These are phyloP conservation scores for Silurus meridionalis DNA, from an alignment of 2,113 vertebrate genomes.

Conservation along the genomic window DNA sequence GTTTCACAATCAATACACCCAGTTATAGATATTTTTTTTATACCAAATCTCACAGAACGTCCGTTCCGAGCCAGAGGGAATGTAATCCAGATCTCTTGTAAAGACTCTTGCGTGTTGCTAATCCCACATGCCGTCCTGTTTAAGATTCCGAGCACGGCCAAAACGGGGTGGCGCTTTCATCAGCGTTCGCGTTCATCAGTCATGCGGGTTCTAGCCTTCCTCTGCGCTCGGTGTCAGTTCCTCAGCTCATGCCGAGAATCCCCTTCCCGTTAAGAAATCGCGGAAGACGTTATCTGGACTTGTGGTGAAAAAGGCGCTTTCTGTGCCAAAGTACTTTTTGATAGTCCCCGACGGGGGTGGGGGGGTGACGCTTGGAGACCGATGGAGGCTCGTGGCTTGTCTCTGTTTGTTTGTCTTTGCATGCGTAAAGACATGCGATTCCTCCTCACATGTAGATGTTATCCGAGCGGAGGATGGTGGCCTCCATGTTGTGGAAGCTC, in stretches of 20 bases:
- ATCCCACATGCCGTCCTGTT: conserved; percentile 35
- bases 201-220: conserved; percentile 16
- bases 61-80: conserved; percentile 36
- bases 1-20: conserved; percentile 47
- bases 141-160: neutral
- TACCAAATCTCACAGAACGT: conserved; percentile 26
- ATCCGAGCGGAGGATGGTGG: conserved; percentile 77
- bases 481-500: conserved; percentile 80
- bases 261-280: conserved; percentile 9
- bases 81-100: conserved; percentile 34
- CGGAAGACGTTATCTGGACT: neutral
- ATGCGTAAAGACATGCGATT: neutral
- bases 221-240: conserved; percentile 2
- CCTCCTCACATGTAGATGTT: conserved; percentile 79
- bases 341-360: conserved; percentile 6
- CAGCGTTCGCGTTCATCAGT: conserved; percentile 6
- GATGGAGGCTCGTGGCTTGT: neutral
- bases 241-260: conserved; percentile 4
- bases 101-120: conserved; percentile 33
- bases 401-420: conserved; percentile 12
- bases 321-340: neutral
- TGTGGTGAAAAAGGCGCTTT: neutral
- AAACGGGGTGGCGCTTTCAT: conserved; percentile 19
- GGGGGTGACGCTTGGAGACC: neutral
- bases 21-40: conserved; percentile 18